These are phyloP conservation scores for Thaumatotibia leucotreta DNA, from an alignment of 1,140 invertebrate genomes.

Conservation along the genomic window DNA sequence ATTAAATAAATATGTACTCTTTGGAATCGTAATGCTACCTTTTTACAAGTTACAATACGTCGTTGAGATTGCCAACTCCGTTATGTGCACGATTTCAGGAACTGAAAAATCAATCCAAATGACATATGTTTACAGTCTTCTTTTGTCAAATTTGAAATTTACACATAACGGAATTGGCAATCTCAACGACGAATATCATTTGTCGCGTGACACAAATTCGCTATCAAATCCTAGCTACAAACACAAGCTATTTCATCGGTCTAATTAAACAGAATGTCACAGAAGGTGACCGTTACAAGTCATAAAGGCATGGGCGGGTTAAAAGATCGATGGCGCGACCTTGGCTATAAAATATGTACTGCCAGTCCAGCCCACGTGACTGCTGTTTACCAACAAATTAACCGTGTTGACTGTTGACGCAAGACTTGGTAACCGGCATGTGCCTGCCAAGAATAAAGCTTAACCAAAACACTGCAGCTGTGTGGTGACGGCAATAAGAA, in stretches of 20 bases:
- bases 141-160: too few relatives aligned
- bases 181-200: too few relatives aligned
- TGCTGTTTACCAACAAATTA: slow-evolving; percentile 21
- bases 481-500: too few relatives aligned
- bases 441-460: not conserved
- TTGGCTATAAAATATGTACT: not conserved
- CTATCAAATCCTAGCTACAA: not conserved
- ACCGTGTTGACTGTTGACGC: slow-evolving; percentile 16
- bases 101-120: too few relatives aligned
- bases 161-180: too few relatives aligned
- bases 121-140: too few relatives aligned
- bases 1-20: too few relatives aligned
- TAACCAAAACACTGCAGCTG: too few relatives aligned
- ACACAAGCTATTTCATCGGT: not conserved
- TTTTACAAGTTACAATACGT: not conserved
- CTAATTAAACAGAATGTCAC: not conserved
- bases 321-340: slow-evolving; percentile 13
- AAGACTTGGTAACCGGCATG: not conserved
- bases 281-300: not conserved
- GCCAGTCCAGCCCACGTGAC: slow-evolving; percentile 11
- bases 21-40: too few relatives aligned
- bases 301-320: not conserved
- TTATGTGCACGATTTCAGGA: too few relatives aligned
- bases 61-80: too few relatives aligned
- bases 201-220: not conserved